These are phyloP conservation scores for Apamea crenata DNA, from an alignment of 2,888 invertebrate species.

Conservation along the genomic window DNA sequence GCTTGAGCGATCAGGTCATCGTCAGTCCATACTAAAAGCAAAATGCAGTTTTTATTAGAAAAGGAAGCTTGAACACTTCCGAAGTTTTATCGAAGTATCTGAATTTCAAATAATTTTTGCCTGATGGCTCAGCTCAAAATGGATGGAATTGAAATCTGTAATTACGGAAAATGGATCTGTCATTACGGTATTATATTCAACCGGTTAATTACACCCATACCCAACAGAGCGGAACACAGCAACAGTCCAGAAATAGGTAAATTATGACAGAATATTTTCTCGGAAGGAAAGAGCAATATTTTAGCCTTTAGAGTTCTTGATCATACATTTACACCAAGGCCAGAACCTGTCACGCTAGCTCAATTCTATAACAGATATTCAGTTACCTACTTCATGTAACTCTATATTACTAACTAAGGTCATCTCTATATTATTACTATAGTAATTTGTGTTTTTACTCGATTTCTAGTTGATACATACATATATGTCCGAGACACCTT, in stretches of 20 bases:
- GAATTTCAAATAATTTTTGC: background rate
- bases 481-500: background rate
- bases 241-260: background rate
- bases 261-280: background rate
- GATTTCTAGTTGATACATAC: background rate
- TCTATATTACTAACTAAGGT: background rate
- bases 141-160: no score
- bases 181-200: no score
- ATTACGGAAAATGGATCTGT: no score
- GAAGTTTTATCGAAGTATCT: background rate
- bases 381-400: constrained; percentile 16
- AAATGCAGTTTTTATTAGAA: background rate
- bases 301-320: background rate
- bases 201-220: background rate
- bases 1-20: constrained; percentile 87
- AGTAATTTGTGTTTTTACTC: background rate
- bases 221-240: background rate
- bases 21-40: constrained; percentile 78
- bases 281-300: background rate
- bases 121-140: no score
- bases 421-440: background rate
- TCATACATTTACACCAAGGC: background rate
- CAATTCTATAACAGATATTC: background rate
- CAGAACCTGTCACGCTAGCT: background rate
- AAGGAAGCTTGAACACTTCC: background rate